A percentile compares a stretch with the other conserved stretches of the same genome.
phyloP scores from a whole-genome alignment of 2,113 vertebrate genomes.

The Catagonus wagneri region DNA sequence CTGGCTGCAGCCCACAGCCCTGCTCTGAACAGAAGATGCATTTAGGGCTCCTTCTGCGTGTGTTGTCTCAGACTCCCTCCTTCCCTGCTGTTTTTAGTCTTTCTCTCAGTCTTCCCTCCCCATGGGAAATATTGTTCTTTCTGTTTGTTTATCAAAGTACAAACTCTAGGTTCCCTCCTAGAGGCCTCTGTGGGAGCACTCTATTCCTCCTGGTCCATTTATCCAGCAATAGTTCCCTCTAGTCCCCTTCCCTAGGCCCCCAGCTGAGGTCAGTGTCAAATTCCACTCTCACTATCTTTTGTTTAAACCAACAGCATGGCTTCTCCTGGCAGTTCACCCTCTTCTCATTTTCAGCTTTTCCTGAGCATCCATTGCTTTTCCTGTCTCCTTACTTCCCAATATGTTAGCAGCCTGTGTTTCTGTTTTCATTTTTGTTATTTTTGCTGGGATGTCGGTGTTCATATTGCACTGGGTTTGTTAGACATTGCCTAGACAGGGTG shows the following conservation, averaged over 20 bases:
- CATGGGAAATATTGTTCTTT: background rate
- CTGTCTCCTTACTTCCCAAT: background rate
- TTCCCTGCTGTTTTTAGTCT: background rate
- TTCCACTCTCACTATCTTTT: background rate
- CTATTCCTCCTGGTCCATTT: background rate
- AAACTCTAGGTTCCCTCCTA: background rate
- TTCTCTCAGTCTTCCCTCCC: background rate
- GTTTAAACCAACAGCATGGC: background rate
- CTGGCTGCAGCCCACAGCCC: background rate
- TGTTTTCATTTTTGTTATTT: background rate
- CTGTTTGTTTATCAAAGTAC: background rate
- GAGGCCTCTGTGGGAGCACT: background rate
- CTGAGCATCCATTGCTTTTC: background rate
- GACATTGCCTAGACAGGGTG: background rate
- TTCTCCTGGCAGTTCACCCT: background rate
- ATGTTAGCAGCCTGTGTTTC: background rate
- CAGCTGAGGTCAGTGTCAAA: background rate
- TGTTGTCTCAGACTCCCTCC: background rate
- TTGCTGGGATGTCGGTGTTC: background rate
- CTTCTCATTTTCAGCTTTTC: background rate
- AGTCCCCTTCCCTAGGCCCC: background rate
- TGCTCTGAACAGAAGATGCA: background rate
- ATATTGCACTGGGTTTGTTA: background rate
- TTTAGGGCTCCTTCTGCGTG: background rate
- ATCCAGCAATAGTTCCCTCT: background rate